Percentiles rank a stretch among this genome's conserved stretches.
Conservation (phyloP, 1,140 invertebrate genomes). For the Luehdorfia chinensis region DNA sequence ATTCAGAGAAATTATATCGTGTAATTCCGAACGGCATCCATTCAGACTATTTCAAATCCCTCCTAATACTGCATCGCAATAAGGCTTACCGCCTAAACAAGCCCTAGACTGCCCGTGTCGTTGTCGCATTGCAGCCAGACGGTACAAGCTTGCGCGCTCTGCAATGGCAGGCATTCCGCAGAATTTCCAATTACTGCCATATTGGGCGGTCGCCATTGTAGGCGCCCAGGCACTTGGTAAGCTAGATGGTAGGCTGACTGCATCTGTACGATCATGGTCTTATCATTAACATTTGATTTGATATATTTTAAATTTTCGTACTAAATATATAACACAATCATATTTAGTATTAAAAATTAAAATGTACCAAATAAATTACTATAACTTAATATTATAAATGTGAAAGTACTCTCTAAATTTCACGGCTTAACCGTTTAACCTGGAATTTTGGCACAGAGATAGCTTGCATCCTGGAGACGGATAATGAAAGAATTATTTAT, state of each 20-base stretch:
- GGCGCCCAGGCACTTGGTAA: constrained; percentile 19
- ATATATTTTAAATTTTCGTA: too few species aligned
- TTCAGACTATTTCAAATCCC: neutral
- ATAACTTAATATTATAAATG: neutral
- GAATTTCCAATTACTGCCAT: constrained; percentile 57
- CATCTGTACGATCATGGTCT: neutral
- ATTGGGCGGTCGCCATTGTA: constrained; percentile 47
- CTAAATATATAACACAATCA: too few species aligned
- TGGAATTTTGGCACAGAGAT: too few species aligned
- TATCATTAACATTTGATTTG: neutral
- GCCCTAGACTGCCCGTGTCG: constrained; percentile 23
- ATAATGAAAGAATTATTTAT: too few species aligned
- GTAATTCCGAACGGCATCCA: too few species aligned
- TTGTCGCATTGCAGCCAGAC: constrained; percentile 37
- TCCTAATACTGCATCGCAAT: constrained; percentile 7
- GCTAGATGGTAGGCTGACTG: constrained; percentile 26
- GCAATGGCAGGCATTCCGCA: constrained; percentile 34
- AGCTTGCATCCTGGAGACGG: too few species aligned
- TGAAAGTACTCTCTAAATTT: too few species aligned
- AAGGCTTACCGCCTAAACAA: constrained; percentile 26
- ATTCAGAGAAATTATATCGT: neutral
- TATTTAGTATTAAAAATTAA: too few species aligned
- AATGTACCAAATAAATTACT: too few species aligned
- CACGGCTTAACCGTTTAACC: too few species aligned
- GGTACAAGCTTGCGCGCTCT: constrained; percentile 13